Evolutionary conservation across 1,140 invertebrate genomes (phyloP), one percentile per base, ranked within the genome.

Genomic region (Papilio helenus): DNA sequence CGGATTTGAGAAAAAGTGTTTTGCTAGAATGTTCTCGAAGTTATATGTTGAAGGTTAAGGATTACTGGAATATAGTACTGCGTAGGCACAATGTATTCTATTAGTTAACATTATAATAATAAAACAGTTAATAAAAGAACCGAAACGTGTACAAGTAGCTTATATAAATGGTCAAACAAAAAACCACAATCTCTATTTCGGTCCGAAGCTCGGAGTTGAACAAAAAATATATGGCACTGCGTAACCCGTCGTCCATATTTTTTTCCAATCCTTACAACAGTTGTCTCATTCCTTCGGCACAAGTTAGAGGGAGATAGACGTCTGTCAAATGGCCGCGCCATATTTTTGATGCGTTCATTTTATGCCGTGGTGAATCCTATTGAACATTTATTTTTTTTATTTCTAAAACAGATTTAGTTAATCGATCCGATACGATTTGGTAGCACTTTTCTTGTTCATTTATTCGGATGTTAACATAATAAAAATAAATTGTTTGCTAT

Each of bases 401-500:
- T 14, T 29, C 61, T 68, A 29, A 29, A 68, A 68, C 23, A 29
- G 61, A 68, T 68, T 68, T 68, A 16, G 61, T 65, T 26, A 68
- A 68, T 68, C 61, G 61, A 68, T 68, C 61, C 61, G 61, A 29
- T 68, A 68, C 61, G 61, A 68, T 68, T 68, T 68, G 61, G 61
- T 68, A 68, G 61, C 61, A 68, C 23, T 68, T 68, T 68, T 68
- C 14, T 68, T 68, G 16, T 23, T 23, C 20, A 61, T 8, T 20
- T 23, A 12, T 61, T 26, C 58, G 58, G 8, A 61, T 29, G 14
- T 68, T 68, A 68, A 18, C 23, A 68, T 29, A 14, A 68, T 68
- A 68, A 68, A 34, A 68, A 16, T 68, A 29, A 68, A 68, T 68
- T 68, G 26, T 68, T 68, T 29, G 26, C 23, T 34, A 68, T 68